Conservation (phyloP, 2,797 vertebrate genomes). For the Onychomys arenicola region DNA sequence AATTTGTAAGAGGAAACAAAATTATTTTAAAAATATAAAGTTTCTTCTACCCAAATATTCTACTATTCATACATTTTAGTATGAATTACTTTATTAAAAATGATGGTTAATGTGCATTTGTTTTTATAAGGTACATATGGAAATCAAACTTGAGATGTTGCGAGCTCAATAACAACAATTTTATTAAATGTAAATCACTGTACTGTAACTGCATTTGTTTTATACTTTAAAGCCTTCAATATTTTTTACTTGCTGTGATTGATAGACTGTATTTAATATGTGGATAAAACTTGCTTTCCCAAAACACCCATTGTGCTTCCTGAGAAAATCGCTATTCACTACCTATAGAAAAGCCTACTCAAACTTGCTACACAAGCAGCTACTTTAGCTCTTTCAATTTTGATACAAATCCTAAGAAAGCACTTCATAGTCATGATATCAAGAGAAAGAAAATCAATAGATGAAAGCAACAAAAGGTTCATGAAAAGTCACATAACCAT, state of each 20-base stretch:
- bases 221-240: constrained; percentile 60
- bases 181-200: constrained; percentile 68
- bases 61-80: background rate
- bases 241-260: constrained; percentile 75
- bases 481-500: constrained; percentile 73
- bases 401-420: constrained; percentile 54
- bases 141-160: constrained; percentile 10
- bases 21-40: constrained; percentile 31
- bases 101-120: constrained; percentile 4
- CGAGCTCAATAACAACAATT: constrained; percentile 39
- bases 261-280: constrained; percentile 78
- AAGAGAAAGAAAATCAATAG: constrained; percentile 48
- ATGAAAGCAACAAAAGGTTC: constrained; percentile 63
- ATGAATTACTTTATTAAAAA: constrained; percentile 23
- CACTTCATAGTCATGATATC: constrained; percentile 15
- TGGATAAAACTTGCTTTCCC: constrained; percentile 72
- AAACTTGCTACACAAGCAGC: constrained; percentile 20
- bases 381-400: constrained; percentile 46
- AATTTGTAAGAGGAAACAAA: background rate
- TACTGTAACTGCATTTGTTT: constrained; percentile 72
- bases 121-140: background rate
- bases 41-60: background rate
- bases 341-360: constrained; percentile 47
- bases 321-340: constrained; percentile 79
- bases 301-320: constrained; percentile 71